Base-by-base conservation (phyloP, 2,797 vertebrate species). In the Leptoclinus maculatus region DNA sequence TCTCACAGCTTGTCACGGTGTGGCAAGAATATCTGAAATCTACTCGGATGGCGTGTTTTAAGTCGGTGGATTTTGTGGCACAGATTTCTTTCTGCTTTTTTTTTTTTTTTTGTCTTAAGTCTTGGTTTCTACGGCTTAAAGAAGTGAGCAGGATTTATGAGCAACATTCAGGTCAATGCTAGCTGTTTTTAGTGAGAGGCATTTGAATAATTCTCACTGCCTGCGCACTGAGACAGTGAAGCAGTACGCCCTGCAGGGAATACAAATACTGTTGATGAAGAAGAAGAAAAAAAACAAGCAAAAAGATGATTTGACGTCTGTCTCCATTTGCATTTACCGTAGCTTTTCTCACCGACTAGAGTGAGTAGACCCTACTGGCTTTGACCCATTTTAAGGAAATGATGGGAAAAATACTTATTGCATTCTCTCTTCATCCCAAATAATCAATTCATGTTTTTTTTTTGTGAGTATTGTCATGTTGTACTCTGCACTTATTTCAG, bases 191-290 rank as follows among this genome's bases (percentile, higher is more conserved):
- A 78, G 67, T 77, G 66, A 75, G n/a, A 63, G 58, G 29, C 51
- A 80, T 91, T 93, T 89, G 74, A 91, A 91, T 91, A 71, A 82
- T 81, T 91, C 59, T 71, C 34, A 58, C 70, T 67, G 67, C 45
- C 38, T 82, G 70, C 71, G 77, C 74, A 62, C 27, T 47, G 63
- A 84, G 66, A 53, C 71, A 70, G 70, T 74, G 71, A 76, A 74
- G 76, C 78, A 74, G 57, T 73, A 47, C 82, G 59, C 56, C 74
- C 63, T 38, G 17, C 59, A 78, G 73, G 64, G 41, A 84, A 81
- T 73, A 64, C 63, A 67, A 80, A 53, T 34, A 53, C 66, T 66
- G 27, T 47, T 21, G 32, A 34, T 83, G 57, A 70, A 34, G 32
- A 34, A 7, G 32, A 34, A 34, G 32, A 84, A 87, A 86, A 87